Conservation (phyloP, 2,888 invertebrate species). For the Pyrochroa serraticornis region DNA sequence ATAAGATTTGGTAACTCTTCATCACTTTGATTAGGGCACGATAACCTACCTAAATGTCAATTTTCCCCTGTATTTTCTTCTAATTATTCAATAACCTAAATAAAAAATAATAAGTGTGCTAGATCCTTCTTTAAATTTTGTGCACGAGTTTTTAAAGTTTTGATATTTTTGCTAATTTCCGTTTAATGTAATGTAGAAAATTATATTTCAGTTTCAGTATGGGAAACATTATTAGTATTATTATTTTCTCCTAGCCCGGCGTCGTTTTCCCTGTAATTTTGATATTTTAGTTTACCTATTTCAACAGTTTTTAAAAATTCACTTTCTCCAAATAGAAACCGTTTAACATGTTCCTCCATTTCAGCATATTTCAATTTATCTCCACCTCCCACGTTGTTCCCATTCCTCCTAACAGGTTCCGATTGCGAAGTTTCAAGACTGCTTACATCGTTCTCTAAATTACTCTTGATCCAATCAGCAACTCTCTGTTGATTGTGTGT, state of each 20-base stretch:
- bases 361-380: conserved; percentile 64
- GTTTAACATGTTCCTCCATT: conserved; percentile 80
- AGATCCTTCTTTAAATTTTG: no score
- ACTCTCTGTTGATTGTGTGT: conserved; percentile 58
- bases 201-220: conserved; percentile 20
- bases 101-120: no score
- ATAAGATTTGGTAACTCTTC: no score
- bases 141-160: no score
- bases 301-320: conserved; percentile 53
- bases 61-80: no score
- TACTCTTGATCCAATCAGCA: conserved; percentile 79
- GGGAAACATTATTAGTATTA: conserved; percentile 11
- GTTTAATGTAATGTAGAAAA: not conserved
- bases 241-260: conserved; percentile 2
- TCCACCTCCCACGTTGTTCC: conserved; percentile 56
- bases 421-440: conserved; percentile 50
- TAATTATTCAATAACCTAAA: no score
- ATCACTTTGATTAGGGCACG: no score
- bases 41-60: no score
- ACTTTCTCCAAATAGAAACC: conserved; percentile 65
- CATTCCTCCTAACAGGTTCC: conserved; percentile 43
- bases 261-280: conserved; percentile 34
- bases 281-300: conserved; percentile 51
- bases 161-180: no score
- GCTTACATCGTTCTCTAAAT: conserved; percentile 62